These are phyloP conservation scores for Heterotis niloticus DNA, from an alignment of 2,113 vertebrate species.

Conservation along the genomic window DNA sequence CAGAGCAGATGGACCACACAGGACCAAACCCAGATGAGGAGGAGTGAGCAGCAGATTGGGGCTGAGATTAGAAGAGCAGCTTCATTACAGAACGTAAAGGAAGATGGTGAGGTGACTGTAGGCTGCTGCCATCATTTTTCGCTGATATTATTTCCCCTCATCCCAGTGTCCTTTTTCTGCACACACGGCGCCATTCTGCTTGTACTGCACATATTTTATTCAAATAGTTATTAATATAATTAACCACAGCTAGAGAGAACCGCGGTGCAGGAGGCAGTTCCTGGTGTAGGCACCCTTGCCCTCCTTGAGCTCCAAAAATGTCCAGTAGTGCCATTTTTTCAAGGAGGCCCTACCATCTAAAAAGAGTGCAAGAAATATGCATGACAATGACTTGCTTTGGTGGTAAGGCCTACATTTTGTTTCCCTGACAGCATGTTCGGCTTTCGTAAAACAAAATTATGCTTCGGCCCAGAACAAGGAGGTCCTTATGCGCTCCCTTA, in stretches of 20 bases:
- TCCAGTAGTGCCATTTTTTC: too few species aligned
- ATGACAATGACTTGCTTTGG: too few species aligned
- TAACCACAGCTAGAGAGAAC: background rate
- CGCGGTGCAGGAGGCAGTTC: background rate
- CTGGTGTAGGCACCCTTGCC: background rate
- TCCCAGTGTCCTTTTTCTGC: too few species aligned
- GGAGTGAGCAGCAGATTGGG: background rate
- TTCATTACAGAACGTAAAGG: background rate
- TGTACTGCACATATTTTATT: background rate
- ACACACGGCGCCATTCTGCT: background rate
- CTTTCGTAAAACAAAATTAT: too few species aligned
- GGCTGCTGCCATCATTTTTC: background rate
- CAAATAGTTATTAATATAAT: too few species aligned
- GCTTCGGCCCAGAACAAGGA: too few species aligned
- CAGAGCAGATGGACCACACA: background rate
- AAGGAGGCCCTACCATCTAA: too few species aligned
- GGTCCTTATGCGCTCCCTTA: too few species aligned
- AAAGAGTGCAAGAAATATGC: too few species aligned
- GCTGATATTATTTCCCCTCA: background rate
- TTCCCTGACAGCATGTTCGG: too few species aligned
- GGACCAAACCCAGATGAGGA: background rate
- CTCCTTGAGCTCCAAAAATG: too few species aligned
- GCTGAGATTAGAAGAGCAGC: background rate
- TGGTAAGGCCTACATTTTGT: too few species aligned
- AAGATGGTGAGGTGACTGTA: background rate